A percentile compares a stretch with the other conserved stretches of the same genome.
These are phyloP conservation scores for Philopedon plagiatum DNA, from an alignment of 2,888 invertebrate species.

Conservation along the genomic window DNA sequence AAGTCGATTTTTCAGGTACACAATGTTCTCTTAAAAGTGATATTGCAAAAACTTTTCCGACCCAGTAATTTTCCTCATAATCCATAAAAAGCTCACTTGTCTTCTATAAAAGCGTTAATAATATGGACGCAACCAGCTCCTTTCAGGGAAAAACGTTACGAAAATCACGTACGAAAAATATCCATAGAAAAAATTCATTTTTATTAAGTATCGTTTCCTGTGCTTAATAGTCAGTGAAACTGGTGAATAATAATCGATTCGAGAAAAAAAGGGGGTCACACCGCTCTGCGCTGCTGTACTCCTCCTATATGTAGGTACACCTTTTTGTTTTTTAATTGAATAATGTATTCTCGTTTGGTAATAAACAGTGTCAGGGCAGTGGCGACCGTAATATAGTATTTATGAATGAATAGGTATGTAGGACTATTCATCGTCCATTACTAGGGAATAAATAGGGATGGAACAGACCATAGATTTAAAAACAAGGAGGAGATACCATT, in stretches of 20 bases:
- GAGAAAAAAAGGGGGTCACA: constrained; percentile 48
- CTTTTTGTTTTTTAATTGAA: constrained; percentile 42
- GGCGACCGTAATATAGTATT: not conserved
- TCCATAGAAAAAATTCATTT: constrained; percentile 56
- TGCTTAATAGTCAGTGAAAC: constrained; percentile 53
- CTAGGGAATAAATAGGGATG: no score
- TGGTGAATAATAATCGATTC: constrained; percentile 49
- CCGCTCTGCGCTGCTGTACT: no score
- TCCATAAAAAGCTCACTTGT: constrained; percentile 22
- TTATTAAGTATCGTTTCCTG: constrained; percentile 59
- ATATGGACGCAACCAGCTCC: constrained; percentile 42
- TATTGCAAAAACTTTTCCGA: constrained; percentile 8
- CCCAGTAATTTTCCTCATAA: constrained; percentile 36
- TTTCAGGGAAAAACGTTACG: constrained; percentile 43
- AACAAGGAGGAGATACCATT: no score
- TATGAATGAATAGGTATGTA: not conserved
- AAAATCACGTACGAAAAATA: constrained; percentile 51
- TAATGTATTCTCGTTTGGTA: constrained; percentile 28
- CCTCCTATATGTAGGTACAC: constrained; percentile 10
- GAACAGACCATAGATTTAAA: no score
- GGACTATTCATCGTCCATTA: no score
- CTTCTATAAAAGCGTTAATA: constrained; percentile 45
- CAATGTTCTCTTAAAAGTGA: no score
- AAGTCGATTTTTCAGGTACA: no score
- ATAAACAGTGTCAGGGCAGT: constrained; percentile 11